Percentiles rank a stretch among this genome's conserved stretches.
Conservation (phyloP, 2,888 invertebrate genomes). For the Drosophila robusta region DNA sequence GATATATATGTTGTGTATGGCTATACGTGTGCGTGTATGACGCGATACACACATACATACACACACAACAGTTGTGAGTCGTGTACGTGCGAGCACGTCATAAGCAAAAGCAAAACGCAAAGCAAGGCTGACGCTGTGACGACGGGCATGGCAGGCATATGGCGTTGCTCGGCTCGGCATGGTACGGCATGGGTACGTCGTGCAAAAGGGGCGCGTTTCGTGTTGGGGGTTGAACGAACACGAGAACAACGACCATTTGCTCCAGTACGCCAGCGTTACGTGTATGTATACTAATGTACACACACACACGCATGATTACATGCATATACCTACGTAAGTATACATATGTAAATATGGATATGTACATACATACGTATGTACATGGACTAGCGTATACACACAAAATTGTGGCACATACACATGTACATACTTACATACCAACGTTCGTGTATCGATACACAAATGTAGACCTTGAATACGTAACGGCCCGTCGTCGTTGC, state of each 20-base stretch:
- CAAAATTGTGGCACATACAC: constrained; percentile 41
- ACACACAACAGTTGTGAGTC: constrained; percentile 57
- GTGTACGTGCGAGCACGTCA: constrained; percentile 77
- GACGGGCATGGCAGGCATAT: constrained; percentile 22
- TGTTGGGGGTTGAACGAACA: constrained; percentile 61
- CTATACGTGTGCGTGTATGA: constrained; percentile 31
- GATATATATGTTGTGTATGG: constrained; percentile 10
- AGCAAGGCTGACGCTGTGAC: constrained; percentile 53
- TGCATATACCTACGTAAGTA: constrained; percentile 17
- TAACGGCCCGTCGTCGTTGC: constrained; percentile 47
- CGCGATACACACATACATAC: constrained; percentile 36
- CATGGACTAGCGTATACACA: constrained; percentile 49
- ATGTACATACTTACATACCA: constrained; percentile 3
- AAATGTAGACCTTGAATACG: constrained; percentile 77
- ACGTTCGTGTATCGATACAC: constrained; percentile 67
- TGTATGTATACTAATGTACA: constrained; percentile 52
- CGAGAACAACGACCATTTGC: constrained; percentile 56
- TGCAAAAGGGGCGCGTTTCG: constrained; percentile 67
- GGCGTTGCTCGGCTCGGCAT: constrained; percentile 10
- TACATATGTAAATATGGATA: constrained; percentile 7
- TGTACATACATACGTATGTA: constrained; percentile 8
- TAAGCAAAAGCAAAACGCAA: constrained; percentile 65
- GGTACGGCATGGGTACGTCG: constrained; percentile 42
- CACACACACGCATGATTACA: constrained; percentile 7
- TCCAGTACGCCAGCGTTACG: constrained; percentile 47